phyloP scores from a whole-genome alignment of 2,888 invertebrate species.

The Imbricaverruca yamaguchii region DNA sequence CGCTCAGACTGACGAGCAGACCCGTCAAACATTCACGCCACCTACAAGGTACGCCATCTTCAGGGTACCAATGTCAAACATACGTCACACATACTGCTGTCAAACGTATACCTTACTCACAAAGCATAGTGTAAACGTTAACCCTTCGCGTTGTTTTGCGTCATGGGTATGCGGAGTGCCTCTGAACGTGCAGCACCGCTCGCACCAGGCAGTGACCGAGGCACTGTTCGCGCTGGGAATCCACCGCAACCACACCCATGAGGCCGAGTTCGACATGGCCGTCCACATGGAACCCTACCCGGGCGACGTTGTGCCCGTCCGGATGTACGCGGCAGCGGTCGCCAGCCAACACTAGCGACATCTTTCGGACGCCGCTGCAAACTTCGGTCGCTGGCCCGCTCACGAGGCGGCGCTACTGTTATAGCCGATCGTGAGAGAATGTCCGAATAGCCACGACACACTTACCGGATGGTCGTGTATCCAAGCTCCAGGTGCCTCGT shows the following conservation, averaged over 20 bases:
- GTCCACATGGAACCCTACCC: conserved; percentile 75
- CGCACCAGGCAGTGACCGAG: conserved; percentile 59
- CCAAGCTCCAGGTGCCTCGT: too few relatives aligned
- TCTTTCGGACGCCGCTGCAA: too few relatives aligned
- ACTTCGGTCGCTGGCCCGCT: too few relatives aligned
- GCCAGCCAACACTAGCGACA: neutral
- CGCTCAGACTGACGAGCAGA: conserved; percentile 26
- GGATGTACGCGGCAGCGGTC: conserved; percentile 71
- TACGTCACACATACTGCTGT: too few relatives aligned
- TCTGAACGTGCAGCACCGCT: conserved; percentile 65
- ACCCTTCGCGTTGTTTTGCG: neutral
- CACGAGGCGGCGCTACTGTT: too few relatives aligned
- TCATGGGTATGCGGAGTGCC: conserved; percentile 71
- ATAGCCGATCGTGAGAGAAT: too few relatives aligned
- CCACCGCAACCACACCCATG: conserved; percentile 60
- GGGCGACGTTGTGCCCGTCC: conserved; percentile 69
- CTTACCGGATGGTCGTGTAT: too few relatives aligned
- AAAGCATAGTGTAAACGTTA: too few relatives aligned
- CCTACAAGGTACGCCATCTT: too few relatives aligned
- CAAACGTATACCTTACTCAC: too few relatives aligned
- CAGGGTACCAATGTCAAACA: too few relatives aligned
- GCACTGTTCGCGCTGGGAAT: conserved; percentile 65
- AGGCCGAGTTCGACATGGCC: conserved; percentile 74
- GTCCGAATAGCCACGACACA: too few relatives aligned
- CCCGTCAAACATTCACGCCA: conserved; percentile 25